phyloP scores from a whole-genome alignment of 1,140 invertebrate genomes.

The Linepithema humile region DNA sequence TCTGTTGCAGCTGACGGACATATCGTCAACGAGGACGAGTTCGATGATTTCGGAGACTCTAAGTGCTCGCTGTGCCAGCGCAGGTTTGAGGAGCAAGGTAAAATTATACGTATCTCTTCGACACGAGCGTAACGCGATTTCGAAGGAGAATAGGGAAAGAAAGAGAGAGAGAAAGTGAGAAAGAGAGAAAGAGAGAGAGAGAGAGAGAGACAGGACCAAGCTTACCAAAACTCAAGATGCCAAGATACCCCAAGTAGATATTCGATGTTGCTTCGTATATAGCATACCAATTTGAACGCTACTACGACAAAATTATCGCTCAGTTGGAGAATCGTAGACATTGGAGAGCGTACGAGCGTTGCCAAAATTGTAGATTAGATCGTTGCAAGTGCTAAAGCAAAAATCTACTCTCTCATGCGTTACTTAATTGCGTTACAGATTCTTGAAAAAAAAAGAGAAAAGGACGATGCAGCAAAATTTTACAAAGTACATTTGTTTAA shows the following conservation, averaged over 20 bases:
- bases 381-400: constrained; percentile 7
- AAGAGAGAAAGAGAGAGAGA: constrained; percentile 28
- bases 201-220: constrained; percentile 82
- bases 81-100: constrained; percentile 91
- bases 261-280: constrained; percentile 49
- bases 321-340: background rate
- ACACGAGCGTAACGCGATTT: background rate
- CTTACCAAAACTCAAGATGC: constrained; percentile 78
- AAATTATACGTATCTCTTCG: constrained; percentile 72
- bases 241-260: constrained; percentile 59
- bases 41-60: constrained; percentile 85
- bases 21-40: constrained; percentile 86
- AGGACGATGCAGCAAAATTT: background rate
- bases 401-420: background rate
- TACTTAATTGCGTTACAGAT: background rate
- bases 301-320: constrained; percentile 6
- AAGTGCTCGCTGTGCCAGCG: constrained; percentile 90
- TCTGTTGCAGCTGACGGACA: constrained; percentile 88
- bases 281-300: constrained; percentile 4
- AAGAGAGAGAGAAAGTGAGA: constrained; percentile 31
- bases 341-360: background rate
- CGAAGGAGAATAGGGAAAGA: constrained; percentile 17
- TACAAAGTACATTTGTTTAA: constrained; percentile 6
- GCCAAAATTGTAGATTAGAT: constrained; percentile 14
- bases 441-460: background rate